Conservation (phyloP, 2,113 vertebrate species). For the Marmota monax region DNA sequence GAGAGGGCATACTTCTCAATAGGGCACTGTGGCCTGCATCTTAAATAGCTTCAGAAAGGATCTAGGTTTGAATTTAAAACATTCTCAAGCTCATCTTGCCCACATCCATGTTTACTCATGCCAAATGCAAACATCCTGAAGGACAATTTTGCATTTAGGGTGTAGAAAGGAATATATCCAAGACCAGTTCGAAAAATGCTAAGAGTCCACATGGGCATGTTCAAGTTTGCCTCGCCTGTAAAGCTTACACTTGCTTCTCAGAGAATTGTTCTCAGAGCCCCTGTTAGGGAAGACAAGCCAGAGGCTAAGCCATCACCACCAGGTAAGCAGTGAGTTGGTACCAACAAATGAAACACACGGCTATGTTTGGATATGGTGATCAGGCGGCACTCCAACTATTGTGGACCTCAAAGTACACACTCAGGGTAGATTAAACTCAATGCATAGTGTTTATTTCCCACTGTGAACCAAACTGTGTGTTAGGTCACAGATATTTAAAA, state of each 20-base stretch:
- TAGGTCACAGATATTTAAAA: too few species aligned
- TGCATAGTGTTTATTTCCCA: background rate
- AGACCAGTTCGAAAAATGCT: background rate
- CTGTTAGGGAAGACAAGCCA: background rate
- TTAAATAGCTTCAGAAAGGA: background rate
- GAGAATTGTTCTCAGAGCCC: background rate
- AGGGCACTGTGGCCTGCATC: background rate
- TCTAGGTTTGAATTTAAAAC: background rate
- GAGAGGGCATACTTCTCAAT: background rate
- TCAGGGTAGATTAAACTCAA: background rate
- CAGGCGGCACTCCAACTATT: rapidly evolving
- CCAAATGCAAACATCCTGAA: background rate
- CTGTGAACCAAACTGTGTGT: background rate
- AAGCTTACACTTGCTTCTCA: too few species aligned
- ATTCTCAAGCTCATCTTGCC: background rate
- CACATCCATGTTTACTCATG: background rate
- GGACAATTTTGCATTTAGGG: background rate
- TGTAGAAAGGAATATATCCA: too few species aligned
- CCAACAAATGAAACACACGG: background rate
- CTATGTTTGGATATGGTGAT: background rate
- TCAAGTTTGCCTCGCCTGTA: background rate
- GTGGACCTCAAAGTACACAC: rapidly evolving
- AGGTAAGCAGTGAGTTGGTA: too few species aligned
- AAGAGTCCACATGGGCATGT: rapidly evolving
- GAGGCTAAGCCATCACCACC: background rate